These are phyloP conservation scores for Phenganax marumi DNA, from an alignment of 92 coral and sea anemone genomes.

Conservation along the genomic window DNA sequence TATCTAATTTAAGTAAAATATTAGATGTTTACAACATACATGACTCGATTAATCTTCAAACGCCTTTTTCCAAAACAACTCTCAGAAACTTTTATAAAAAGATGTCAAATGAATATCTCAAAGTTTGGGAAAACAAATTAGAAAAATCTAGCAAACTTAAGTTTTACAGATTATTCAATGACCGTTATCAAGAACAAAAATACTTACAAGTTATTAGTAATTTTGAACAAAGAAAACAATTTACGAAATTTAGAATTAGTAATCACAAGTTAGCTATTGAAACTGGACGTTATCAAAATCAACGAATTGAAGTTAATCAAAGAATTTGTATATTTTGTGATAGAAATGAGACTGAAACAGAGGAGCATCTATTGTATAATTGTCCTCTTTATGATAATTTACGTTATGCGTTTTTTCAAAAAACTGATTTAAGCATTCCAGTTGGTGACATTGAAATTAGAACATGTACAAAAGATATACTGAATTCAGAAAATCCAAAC, in stretches of 20 bases:
- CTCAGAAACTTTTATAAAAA: not conserved
- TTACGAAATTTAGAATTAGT: not conserved
- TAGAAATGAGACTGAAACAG: not conserved
- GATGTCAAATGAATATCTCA: not conserved
- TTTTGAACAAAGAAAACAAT: not conserved
- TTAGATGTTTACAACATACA: not conserved
- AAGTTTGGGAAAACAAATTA: not conserved
- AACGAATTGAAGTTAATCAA: not conserved
- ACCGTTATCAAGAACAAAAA: not conserved
- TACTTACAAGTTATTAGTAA: not conserved
- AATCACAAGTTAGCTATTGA: not conserved
- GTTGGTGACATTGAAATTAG: too few species aligned
- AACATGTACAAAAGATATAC: too few species aligned
- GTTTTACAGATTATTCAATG: not conserved
- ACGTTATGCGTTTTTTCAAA: too few species aligned
- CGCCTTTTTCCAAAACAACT: not conserved
- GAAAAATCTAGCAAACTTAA: not conserved
- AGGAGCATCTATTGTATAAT: too few species aligned
- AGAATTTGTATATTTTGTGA: not conserved
- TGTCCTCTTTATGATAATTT: too few species aligned
- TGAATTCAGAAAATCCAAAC: too few species aligned
- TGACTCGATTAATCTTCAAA: not conserved
- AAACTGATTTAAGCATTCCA: too few species aligned
- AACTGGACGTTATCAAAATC: not conserved
- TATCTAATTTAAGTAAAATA: not conserved